Conservation (phyloP, 1,140 invertebrate species). For the Listronotus oregonensis region DNA sequence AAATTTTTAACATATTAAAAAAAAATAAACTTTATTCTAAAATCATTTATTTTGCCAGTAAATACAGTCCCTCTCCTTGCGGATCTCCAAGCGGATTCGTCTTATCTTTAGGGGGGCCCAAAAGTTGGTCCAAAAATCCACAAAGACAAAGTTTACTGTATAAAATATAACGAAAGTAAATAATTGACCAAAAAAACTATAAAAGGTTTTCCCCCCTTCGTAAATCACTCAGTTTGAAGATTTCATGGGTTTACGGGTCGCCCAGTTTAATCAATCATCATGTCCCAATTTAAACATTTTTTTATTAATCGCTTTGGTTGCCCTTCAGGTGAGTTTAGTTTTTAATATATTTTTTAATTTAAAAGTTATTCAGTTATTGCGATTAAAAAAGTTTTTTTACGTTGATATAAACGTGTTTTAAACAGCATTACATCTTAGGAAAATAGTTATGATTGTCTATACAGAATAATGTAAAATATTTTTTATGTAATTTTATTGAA, state of each 20-base stretch:
- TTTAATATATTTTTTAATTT: too few relatives aligned
- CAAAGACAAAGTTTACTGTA: too few relatives aligned
- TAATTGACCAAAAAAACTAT: background rate
- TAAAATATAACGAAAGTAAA: background rate
- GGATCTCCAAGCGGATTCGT: conserved; percentile 18
- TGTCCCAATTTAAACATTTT: conserved; percentile 39
- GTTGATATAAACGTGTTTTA: too few relatives aligned
- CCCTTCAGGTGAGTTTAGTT: conserved; percentile 43
- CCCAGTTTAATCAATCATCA: conserved; percentile 28
- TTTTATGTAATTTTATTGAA: too few relatives aligned
- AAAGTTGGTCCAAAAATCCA: conserved; percentile 29
- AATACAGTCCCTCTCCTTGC: conserved; percentile 13
- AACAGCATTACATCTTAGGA: too few relatives aligned
- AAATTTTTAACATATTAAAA: too few relatives aligned
- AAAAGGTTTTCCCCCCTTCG: conserved; percentile 6
- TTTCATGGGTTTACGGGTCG: background rate
- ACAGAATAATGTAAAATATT: too few relatives aligned
- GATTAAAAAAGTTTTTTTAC: too few relatives aligned
- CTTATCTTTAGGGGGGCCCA: conserved; percentile 12
- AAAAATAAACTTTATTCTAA: background rate
- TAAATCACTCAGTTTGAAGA: background rate
- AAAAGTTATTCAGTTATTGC: too few relatives aligned
- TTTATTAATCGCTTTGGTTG: conserved; percentile 38
- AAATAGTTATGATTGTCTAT: too few relatives aligned
- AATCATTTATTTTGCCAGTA: background rate